Percentiles rank a stretch among this genome's conserved stretches.
These are phyloP conservation scores for Drosophila lowei DNA, from an alignment of 1,140 invertebrate species.

Conservation along the genomic window DNA sequence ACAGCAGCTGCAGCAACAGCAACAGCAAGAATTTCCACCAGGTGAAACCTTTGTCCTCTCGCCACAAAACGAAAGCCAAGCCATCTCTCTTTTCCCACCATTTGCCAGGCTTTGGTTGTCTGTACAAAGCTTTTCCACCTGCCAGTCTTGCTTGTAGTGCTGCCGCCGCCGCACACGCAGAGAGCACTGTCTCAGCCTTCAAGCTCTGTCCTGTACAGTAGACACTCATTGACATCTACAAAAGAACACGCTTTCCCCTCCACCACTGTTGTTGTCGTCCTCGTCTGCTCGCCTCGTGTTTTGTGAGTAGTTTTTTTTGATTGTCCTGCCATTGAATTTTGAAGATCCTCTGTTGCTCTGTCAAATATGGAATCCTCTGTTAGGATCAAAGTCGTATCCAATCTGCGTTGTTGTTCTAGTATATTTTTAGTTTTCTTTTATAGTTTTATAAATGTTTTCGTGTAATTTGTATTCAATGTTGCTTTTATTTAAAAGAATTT, in stretches of 20 bases:
- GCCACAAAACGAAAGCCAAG: constrained; percentile 14
- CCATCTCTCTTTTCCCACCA: constrained; percentile 12
- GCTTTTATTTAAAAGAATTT: not conserved
- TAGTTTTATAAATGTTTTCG: not conserved
- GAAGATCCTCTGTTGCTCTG: not conserved
- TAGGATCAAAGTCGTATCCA: not conserved
- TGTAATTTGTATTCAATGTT: constrained; percentile 2
- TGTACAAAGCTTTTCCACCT: constrained; percentile 63
- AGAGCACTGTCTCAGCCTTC: constrained; percentile 15
- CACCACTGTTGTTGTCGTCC: constrained; percentile 22
- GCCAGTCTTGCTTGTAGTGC: constrained; percentile 57
- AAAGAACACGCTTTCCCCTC: constrained; percentile 39
- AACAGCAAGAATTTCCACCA: constrained; percentile 58
- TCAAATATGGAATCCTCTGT: not conserved
- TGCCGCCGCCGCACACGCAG: constrained; percentile 37
- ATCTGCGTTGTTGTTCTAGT: not conserved
- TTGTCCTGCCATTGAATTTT: constrained; percentile 13
- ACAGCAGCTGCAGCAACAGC: constrained; percentile 41
- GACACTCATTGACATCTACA: constrained; percentile 27
- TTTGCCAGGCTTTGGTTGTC: constrained; percentile 53
- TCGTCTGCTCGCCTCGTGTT: constrained; percentile 27
- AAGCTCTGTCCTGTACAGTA: constrained; percentile 24
- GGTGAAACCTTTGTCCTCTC: constrained; percentile 54
- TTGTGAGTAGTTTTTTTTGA: constrained; percentile 65
- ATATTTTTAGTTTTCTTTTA: not conserved